phyloP scores from a whole-genome alignment of 1,140 invertebrate species.

The Tetranychus cinnabarinus region DNA sequence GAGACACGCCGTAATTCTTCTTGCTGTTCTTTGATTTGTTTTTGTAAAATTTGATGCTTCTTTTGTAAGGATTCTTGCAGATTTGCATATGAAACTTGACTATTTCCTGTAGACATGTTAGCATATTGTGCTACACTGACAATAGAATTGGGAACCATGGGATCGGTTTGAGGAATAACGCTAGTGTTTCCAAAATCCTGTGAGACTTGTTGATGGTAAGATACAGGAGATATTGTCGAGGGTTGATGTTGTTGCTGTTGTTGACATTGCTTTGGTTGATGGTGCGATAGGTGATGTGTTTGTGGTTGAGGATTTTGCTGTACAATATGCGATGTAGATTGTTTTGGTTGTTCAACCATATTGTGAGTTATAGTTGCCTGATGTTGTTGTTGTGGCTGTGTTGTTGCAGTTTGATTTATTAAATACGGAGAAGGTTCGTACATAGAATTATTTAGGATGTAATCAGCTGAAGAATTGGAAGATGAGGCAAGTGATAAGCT shows the following conservation, averaged over 20 bases:
- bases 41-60: conserved; percentile 58
- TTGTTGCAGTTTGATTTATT: background rate
- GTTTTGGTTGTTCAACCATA: no score
- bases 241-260: background rate
- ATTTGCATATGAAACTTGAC: conserved; percentile 13
- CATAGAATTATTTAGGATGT: background rate
- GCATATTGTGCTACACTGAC: background rate
- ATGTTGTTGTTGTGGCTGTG: background rate
- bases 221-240: background rate
- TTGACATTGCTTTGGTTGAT: no score
- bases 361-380: no score
- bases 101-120: background rate
- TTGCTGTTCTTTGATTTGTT: conserved; percentile 57
- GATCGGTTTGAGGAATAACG: background rate
- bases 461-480: background rate
- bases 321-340: no score
- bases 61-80: conserved; percentile 48
- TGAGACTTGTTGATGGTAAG: background rate
- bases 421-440: background rate
- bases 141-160: background rate
- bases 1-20: conserved; percentile 55
- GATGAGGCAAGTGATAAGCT: background rate
- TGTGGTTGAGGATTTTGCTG: no score
- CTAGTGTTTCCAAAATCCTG: no score
- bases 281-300: no score